Evolutionary conservation across 2,113 vertebrate genomes (phyloP), one percentile per base, ranked within the genome.

Genomic region (Xiphophorus couchianus): DNA sequence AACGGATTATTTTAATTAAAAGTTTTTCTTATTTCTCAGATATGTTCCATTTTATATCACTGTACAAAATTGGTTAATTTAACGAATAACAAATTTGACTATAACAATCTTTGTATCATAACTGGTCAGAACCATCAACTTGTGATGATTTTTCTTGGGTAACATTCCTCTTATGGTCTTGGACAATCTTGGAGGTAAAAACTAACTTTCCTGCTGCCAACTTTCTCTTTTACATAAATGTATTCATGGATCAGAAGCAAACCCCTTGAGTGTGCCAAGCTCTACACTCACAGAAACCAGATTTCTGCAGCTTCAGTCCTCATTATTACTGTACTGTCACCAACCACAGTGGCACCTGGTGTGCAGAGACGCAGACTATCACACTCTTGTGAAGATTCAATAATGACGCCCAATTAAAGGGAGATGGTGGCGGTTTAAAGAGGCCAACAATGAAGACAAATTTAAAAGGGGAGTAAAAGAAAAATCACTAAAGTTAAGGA

Each of bases 351-450:
- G 72, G 62, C 58, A 74, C 65, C 77, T 77, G 61, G 65, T 73
- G 54, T 67, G 81, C 65, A 66, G 12, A 78, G 3, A 9, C 66
- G 22, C 31, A 12, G 69, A 39, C 51, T 10, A 9, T 62, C 66
- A 74, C 54, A 51, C 44, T 13, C 65, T 42, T 61, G 70, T 63
- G 3, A 51, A 29, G 77, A 73, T 81, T 73, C 85, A 68, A 86
- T 74, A 80, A 76, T 82, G 78, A 78, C 63, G 80, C 74, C 86
- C 83, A 87, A 90, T 90, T 90, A 88, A 22, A 79, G 78, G 69
- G 74, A 77, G 66, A 86, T 25, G 42, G 33, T 58, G 69, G 48
- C 60, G 48, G 5, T 62, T 60, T 39, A 65, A 60, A 37, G 65
- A 42, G 28, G 35, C 54, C 13, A 65, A 48, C 62, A 37, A 63